Evolutionary conservation across 2,113 vertebrate genomes (phyloP), one percentile per base, ranked within the genome.

Genomic region (Chaetodon trifascialis): DNA sequence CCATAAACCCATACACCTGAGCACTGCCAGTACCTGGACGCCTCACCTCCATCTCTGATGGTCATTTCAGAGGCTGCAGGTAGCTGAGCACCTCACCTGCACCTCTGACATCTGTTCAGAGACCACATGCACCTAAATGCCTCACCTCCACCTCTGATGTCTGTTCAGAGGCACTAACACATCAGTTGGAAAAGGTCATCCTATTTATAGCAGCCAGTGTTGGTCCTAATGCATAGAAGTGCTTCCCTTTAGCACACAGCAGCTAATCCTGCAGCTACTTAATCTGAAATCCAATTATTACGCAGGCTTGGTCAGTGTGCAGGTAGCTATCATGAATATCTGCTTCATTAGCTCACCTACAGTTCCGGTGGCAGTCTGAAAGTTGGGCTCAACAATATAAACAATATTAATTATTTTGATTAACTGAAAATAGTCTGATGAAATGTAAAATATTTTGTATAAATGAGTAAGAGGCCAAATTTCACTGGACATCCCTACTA

Each of bases 201-300:
- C 82, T 91, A 92, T 88, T 83, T 89, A 82, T 90, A 92, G 82
- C 58, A 15, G 25, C 11, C 62, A 17, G 44, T 8, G 67, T 44
- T 55, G 71, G 63, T 71, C 25, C 73, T 87, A 84, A 88, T 81
- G 65, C 79, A 12, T 17, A 76, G 67, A 86, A 82, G 87, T 77
- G 87, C 85, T 86, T 88, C 83, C 68, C 80, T 85, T 85, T 93
- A 67, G 84, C 84, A 82, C 86, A 84, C 76, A 79, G 74, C 85
- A 79, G 86, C 88, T 92, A 92, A 93, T 91, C 87, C 89, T 38
- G 44, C 51, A 76, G 90, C 80, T 63, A 78, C 76, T 85, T 93
- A 92, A 93, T 92, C 92, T 86, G 63, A 86, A 94, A 95, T 94
- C 93, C 91, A 93, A 93, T 95, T 94, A 95, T 83, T 86, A 80